phyloP scores from a whole-genome alignment of 2,797 vertebrate species.

The Micrastur ruficollis region DNA sequence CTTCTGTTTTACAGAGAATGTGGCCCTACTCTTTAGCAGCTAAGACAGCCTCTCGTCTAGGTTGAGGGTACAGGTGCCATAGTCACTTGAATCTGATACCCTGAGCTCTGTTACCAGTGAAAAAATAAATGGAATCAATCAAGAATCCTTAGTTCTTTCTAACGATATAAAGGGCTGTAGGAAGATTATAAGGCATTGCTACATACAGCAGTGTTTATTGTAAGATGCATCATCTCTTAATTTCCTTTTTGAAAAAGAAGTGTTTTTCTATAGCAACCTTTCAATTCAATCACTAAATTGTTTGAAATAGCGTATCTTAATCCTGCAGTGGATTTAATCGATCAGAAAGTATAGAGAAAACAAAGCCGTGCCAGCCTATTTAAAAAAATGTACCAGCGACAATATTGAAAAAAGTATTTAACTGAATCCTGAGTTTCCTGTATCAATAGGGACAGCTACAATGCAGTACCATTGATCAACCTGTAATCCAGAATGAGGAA shows the following conservation, averaged over 20 bases:
- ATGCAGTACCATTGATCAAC: neutral
- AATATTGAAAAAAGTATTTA: neutral
- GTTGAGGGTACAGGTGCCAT: neutral
- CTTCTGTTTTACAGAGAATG: neutral
- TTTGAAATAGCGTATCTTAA: neutral
- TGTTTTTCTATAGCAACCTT: neutral
- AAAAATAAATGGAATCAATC: neutral
- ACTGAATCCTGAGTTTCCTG: neutral
- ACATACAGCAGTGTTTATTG: neutral
- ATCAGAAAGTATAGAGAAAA: neutral
- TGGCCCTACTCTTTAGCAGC: neutral
- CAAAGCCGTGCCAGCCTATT: neutral
- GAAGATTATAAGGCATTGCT: neutral
- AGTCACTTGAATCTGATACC: neutral
- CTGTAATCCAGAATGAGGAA: slow-evolving; percentile 27
- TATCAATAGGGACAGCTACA: neutral
- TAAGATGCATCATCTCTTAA: neutral
- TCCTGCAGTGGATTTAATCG: neutral
- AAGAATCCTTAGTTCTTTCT: neutral
- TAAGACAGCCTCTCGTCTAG: neutral
- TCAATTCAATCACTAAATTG: neutral
- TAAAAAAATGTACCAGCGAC: neutral
- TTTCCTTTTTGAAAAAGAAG: neutral
- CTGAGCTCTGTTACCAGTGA: neutral
- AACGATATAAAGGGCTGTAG: neutral